Evolutionary conservation across 2,888 invertebrate genomes (phyloP).

Genomic region (Drosophila picticornis): DNA sequence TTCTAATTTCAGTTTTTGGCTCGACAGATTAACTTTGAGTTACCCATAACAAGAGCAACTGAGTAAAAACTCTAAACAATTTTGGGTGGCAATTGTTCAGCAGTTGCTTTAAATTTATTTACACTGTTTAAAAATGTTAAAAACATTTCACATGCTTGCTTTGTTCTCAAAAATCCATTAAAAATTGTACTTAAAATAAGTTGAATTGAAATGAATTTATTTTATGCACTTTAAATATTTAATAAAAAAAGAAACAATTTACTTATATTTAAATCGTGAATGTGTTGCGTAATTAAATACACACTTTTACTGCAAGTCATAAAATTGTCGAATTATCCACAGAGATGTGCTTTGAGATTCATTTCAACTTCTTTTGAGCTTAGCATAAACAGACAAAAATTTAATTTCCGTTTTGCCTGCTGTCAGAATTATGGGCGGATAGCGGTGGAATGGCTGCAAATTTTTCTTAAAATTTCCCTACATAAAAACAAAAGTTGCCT

Average conservation of each 20-base stretch:
- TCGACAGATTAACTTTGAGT: constrained; percentile 14
- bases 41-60: constrained; percentile 44
- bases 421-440: background rate
- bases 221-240: background rate
- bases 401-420: constrained; percentile 47
- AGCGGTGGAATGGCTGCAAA: background rate
- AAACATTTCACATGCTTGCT: constrained; percentile 18
- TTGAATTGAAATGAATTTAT: background rate
- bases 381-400: constrained; percentile 28
- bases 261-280: background rate
- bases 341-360: background rate
- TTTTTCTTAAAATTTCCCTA: constrained; percentile 29
- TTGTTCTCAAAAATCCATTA: background rate
- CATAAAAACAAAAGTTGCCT: constrained; percentile 8
- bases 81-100: constrained; percentile 20
- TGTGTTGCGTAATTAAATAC: background rate
- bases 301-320: background rate
- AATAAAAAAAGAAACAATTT: background rate
- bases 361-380: background rate
- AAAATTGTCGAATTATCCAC: background rate
- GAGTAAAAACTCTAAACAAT: constrained; percentile 21
- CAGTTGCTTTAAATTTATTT: constrained; percentile 14
- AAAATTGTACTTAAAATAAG: background rate
- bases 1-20: background rate
- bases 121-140: background rate